Evolutionary conservation across 2,888 invertebrate genomes (phyloP), one percentile per base, ranked within the genome.

Genomic region (Drosophila limbata): DNA sequence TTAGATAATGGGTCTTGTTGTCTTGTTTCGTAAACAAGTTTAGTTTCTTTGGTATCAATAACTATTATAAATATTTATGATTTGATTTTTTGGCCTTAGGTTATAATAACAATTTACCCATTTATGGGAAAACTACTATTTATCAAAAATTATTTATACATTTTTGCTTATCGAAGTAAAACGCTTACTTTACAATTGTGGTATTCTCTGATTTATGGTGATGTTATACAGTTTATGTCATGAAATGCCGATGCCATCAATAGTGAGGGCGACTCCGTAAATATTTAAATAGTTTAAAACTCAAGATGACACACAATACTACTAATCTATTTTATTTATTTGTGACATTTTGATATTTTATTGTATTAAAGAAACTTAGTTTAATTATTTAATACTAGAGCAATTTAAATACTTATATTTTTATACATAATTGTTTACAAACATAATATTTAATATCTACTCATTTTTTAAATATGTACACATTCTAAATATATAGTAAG

Each of bases 401-500:
- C 25, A 57, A 65, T 42, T 60, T 25, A 47, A 48, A 21, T 35
- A 31, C 55, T 35, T 68, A 33, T 48, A 40, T 39, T 33, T 60
- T 50, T 73, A 51, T 73, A 17, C 47, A 64, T 35, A 57, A 31
- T 40, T 10, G 10, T 60, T 55, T 60, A 56, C 52, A 39, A 75
- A 71, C 71, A 68, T 15, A 74, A 71, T 45, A 48, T 64, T 39
- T 57, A 69, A 69, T 71, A 74, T 48, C 59, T 74, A 71, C 60
- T 74, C 37, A 71, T 55, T 55, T 55, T 51, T 68, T 47, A 25
- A 78, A 57, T 81, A 78, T 69, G n/a, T 75, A 79, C 71, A 82
- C 68, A 69, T 80, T 73, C 83, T 87, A 84, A 82, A 77, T 87
- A 77, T 67, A 63, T 84, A 86, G 77, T 85, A 85, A 85, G 84